Evolutionary conservation across 2,888 invertebrate genomes (phyloP).

Genomic region (Portevinia maculata): DNA sequence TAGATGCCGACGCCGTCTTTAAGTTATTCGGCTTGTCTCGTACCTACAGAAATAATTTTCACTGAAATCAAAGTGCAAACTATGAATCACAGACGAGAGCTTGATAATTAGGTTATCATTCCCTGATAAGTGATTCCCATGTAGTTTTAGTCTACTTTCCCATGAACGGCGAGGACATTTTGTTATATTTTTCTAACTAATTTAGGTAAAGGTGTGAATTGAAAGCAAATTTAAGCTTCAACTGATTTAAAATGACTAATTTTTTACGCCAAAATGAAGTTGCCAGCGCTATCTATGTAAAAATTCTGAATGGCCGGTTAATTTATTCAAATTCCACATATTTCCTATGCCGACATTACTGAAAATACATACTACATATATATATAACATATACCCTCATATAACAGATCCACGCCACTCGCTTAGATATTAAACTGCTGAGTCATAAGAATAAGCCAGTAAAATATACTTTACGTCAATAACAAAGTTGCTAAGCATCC

Average conservation of each 20-base stretch:
- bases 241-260: not conserved
- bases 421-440: not conserved
- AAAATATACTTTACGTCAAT: not conserved
- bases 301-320: not conserved
- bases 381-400: too few relatives aligned
- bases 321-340: not conserved
- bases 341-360: not conserved
- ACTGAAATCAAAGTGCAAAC: constrained; percentile 1
- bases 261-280: not conserved
- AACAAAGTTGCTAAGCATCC: not conserved
- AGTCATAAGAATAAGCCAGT: not conserved
- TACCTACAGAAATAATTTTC: too few relatives aligned
- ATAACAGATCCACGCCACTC: too few relatives aligned
- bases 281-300: not conserved
- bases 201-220: constrained; percentile 20
- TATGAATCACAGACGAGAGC: constrained; percentile 24
- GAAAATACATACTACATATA: too few relatives aligned
- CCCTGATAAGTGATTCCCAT: constrained; percentile 43
- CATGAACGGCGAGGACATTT: not conserved
- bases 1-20: too few relatives aligned
- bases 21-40: too few relatives aligned
- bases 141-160: constrained; percentile 5
- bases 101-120: constrained; percentile 29
- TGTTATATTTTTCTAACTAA: not conserved
- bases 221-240: not conserved